Base-by-base conservation (phyloP, 2,113 vertebrate genomes). In the Campylomormyrus tamandua region DNA sequence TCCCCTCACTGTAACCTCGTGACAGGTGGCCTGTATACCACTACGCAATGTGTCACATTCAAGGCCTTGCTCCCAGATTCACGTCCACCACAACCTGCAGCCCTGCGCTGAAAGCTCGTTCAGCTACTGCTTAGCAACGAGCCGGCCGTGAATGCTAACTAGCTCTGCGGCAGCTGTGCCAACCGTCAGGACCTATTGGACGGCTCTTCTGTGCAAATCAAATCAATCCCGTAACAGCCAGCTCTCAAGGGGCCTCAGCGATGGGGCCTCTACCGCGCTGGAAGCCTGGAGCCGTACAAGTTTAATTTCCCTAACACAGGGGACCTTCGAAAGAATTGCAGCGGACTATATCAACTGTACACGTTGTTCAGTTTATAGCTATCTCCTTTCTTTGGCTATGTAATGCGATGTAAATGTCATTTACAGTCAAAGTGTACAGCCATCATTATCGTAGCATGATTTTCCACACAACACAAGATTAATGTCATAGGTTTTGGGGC, bases 11-110 rank as follows among this genome's bases (percentile, higher is more conserved):
- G 45, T 74, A 90, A 92, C 92, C 93, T 89, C 62, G 17, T 70
- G 87, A 92, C 95, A 94, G 94, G 93, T 94, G 94, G 92, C 91
- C 91, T 24, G 90, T 92, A 90, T 90, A 88, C 90, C 90, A 50
- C 83, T 87, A 90, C 88, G 48, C 91, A 50, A 42, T 87, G 90
- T 89, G 92, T 91, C 87, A 90, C 90, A 19, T 90, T 91, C 53
- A 15, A 87, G 48, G 74, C 89, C 92, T 92, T 93, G 93, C 93
- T 92, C 42, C 88, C 52, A 89, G 91, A 91, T 45, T 87, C 50
- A n/a, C 52, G 74, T 90, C 92, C 93, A 93, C 91, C 92, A 91
- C 74, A 91, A 50, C 52, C 35, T 21, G 24, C 35, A 45, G 3
- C 80, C 77, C 52, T 5, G 19, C 1, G 0, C 39, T 6, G 39